A percentile compares a stretch with the other conserved stretches of the same genome.
Evolutionary conservation across 2,888 invertebrate species (phyloP).

Genomic region (Fragum whitleyi): DNA sequence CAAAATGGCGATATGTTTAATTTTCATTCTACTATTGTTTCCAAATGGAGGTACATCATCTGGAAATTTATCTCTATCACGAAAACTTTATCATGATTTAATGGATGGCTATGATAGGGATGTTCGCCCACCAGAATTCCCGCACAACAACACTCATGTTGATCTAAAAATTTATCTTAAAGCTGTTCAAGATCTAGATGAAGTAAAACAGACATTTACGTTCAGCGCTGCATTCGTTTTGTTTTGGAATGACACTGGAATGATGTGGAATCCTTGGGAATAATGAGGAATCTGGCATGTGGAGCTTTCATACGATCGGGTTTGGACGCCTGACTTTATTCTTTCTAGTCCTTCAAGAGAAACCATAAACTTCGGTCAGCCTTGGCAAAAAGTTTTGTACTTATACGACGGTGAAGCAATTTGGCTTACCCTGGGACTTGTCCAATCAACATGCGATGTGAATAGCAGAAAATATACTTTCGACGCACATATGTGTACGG

Average conservation of each 20-base stretch:
- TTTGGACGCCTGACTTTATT: constrained; percentile 62
- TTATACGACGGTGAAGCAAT: constrained; percentile 38
- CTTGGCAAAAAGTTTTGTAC: constrained; percentile 47
- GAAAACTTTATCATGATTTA: background rate
- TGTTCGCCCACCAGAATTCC: constrained; percentile 19
- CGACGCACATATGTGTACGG: constrained; percentile 51
- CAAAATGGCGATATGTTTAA: no score
- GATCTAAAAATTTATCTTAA: constrained; percentile 27
- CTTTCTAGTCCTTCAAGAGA: constrained; percentile 55
- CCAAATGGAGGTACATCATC: background rate
- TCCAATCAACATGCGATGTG: constrained; percentile 51
- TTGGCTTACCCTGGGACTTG: constrained; percentile 47
- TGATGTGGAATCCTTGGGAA: constrained; percentile 35
- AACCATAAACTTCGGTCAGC: constrained; percentile 41
- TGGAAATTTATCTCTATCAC: background rate
- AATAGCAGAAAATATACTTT: constrained; percentile 57
- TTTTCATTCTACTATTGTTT: background rate
- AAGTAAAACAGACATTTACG: constrained; percentile 42
- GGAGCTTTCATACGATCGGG: constrained; percentile 22
- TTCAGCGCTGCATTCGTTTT: constrained; percentile 22
- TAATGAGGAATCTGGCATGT: constrained; percentile 26
- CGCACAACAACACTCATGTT: constrained; percentile 16
- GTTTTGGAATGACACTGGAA: constrained; percentile 41
- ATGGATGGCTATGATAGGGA: constrained; percentile 34
- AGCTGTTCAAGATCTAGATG: constrained; percentile 55